Base-by-base conservation (phyloP, 1,140 invertebrate genomes). In the Triops longicaudatus region DNA sequence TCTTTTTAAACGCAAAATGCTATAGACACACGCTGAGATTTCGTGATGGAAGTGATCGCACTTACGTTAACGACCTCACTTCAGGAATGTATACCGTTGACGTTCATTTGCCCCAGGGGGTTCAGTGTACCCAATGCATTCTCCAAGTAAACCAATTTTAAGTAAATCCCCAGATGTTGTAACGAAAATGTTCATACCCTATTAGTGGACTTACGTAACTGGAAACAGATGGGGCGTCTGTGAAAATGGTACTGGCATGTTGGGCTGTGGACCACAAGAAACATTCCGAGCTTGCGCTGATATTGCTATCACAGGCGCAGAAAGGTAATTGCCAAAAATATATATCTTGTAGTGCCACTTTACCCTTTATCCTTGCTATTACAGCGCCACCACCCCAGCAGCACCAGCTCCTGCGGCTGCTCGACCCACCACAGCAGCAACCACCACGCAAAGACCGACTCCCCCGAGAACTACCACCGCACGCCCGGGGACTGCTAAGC, bases 201-300 rank as follows among this genome's bases (percentile, higher is more conserved):
- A n/a, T 41, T 72, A 80, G 76, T 80, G 80, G 80, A 80, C 74
- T 27, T 80, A 80, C 78, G 71, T 75, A 27, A 78, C 80, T 79
- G 83, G 81, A 41, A 85, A 85, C 74, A 82, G 83, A 75, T 85
- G 83, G 83, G 84, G 84, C 10, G 77, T 77, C 14, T 85, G 83
- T 74, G 76, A 79, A 14, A 79, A 82, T 73, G 83, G 83, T 78
- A 79, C 74, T 10, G 79, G 79, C 37, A 77, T 71, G 50, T 41
- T 82, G 3, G 86, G 85, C 0, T 86, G 85, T 79, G 86, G 86
- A 17, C 82, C 83, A 3, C 83, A 84, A 77, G 83, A 84, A 78
- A 82, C 81, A 12, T 84, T 84, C 78, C 74, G 83, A 28, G 82
- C 82, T 7, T 84, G 83, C 75, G 78, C 83, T 11, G 82, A 83